Base-by-base conservation (phyloP, 2,113 vertebrate species). In the Callospermophilus lateralis region DNA sequence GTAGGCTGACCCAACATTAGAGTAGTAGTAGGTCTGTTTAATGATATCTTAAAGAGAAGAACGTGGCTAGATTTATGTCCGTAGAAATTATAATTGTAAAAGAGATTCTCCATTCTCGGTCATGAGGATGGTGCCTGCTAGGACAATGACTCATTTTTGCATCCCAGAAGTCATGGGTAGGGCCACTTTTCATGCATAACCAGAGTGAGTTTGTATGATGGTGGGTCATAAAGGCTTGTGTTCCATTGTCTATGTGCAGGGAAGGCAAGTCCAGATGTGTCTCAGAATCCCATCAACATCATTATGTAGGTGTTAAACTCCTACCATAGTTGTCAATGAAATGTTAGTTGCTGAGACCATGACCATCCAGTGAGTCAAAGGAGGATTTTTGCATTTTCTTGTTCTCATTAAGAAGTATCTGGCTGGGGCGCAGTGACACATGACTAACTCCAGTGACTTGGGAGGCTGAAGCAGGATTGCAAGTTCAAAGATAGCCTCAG, bases 41-140 rank as follows among this genome's bases (percentile, higher is more conserved):
- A 96, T 83, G 78, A 55, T 67, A 80, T 53, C 84, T 78, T 94
- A 28, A 87, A 80, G 73, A 87, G 74, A 94, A 81, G 4, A n/a
- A 90, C 10, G 37, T 63, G 32, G 37, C 22, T 73, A 90, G 93
- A 61, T 58, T 81, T 78, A 72, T 92, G 87, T 68, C 45, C n/a
- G 73, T 22, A 93, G 90, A 93, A 97, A 89, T 77, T 81, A 63
- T 80, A 95, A 87, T 78, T 37, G 4, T 95, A 61, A 85, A 80
- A n/a, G 61, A 93, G 74, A 61, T 30, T 95, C 83, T 91, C 26
- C 34, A 48, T 26, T 53, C 4, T 45, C 34, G 7, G 83, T 51
- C 42, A 61, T 37, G 37, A 88, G 32, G 70, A 78, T 88, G 61
- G 51, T 0, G 22, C 58, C 92, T 63, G 2, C 28, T 79, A 55